These are phyloP conservation scores for Ariopsis seemanni DNA, from an alignment of 2,113 vertebrate genomes.

Conservation along the genomic window DNA sequence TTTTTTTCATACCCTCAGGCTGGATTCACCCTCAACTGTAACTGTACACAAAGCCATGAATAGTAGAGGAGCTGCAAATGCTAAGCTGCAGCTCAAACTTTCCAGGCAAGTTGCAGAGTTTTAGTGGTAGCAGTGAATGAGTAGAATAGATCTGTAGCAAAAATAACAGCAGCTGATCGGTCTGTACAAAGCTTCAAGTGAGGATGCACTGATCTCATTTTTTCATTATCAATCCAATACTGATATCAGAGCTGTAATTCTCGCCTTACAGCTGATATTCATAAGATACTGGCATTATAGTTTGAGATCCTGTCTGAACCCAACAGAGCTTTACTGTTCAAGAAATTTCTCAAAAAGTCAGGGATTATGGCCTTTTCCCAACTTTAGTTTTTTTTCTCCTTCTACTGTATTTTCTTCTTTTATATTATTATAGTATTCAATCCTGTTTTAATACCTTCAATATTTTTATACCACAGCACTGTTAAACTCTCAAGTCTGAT, in stretches of 20 bases:
- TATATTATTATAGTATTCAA: neutral
- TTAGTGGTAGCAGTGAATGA: slow-evolving; percentile 13
- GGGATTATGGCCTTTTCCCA: neutral
- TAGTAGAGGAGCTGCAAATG: neutral
- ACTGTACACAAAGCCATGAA: slow-evolving; percentile 36
- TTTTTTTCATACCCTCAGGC: neutral
- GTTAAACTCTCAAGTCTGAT: neutral
- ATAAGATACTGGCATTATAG: neutral
- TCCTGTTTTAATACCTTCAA: neutral
- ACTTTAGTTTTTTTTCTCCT: neutral
- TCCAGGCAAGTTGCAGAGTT: neutral
- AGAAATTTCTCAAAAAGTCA: neutral
- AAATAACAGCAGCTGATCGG: slow-evolving; percentile 10
- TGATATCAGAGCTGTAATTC: slow-evolving; percentile 4
- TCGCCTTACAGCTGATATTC: neutral
- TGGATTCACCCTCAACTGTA: slow-evolving; percentile 20
- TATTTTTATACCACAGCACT: neutral
- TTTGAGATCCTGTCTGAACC: neutral
- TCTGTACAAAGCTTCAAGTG: slow-evolving; percentile 1
- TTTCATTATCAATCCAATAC: neutral
- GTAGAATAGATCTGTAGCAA: slow-evolving; percentile 21
- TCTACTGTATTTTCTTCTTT: neutral
- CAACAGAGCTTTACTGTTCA: neutral
- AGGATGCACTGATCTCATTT: slow-evolving; percentile 1
- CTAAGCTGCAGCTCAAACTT: neutral